Evolutionary conservation across 64 coral and sea anemone species (phyloP), one percentile per base, ranked within the genome.

Genomic region (Exaiptasia diaphana): DNA sequence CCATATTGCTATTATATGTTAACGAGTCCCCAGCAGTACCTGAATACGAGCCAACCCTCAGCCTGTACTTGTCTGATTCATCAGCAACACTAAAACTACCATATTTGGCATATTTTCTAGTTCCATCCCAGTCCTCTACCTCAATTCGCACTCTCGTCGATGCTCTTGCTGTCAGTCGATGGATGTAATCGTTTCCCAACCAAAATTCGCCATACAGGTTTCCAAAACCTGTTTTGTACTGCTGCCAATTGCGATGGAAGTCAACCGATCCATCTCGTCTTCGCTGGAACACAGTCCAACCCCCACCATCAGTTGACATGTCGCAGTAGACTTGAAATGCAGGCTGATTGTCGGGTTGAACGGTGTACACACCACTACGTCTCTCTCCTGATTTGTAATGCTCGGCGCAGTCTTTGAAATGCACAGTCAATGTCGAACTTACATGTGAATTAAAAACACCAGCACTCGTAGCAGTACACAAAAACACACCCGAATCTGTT

Each of bases 401-500:
- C n/a, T n/a, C n/a, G n/a, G n/a, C n/a, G n/a, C n/a, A n/a, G n/a
- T n/a, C n/a, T n/a, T n/a, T n/a, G n/a, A n/a, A n/a, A n/a, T n/a
- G n/a, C n/a, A n/a, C n/a, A n/a, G n/a, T n/a, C n/a, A n/a, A n/a
- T n/a, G n/a, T n/a, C n/a, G n/a, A n/a, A n/a, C n/a, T n/a, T n/a
- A n/a, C n/a, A n/a, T n/a, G n/a, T 33, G 52, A 5, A 14, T 33
- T 36, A 53, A 12, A 37, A 8, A 82, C 61, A 14, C 40, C 79
- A 27, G 49, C 64, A 53, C 58, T 83, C 18, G 43, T 77, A 37
- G 71, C 72, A 30, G 63, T 36, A 60, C 88, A 90, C 14, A 59
- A 45, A 55, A 83, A 90, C 8, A 32, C 81, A 4, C 88, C 88
- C 55, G 59, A 65, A 26, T 90, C 88, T 9, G 32, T 25, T 0